A percentile compares a stretch with the other conserved stretches of the same genome.
phyloP scores from a whole-genome alignment of 2,888 invertebrate genomes.

The Liodrosophila aerea region DNA sequence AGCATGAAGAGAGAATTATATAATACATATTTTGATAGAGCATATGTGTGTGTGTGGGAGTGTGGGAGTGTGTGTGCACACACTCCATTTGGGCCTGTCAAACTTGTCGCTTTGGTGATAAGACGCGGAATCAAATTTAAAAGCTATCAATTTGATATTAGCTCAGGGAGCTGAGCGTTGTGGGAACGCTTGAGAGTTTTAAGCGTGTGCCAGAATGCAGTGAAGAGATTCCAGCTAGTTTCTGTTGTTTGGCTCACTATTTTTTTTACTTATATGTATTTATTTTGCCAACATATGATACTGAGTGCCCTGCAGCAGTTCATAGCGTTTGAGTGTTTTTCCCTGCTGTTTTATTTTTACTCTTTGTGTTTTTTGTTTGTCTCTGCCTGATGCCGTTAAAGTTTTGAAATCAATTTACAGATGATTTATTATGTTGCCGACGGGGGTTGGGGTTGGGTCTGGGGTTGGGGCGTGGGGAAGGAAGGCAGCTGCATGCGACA shows the following conservation, averaged over 20 bases:
- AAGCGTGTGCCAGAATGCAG: conserved; percentile 56
- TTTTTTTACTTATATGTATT: conserved; percentile 17
- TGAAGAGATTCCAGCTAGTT: conserved; percentile 18
- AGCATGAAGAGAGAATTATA: background rate
- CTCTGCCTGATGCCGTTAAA: conserved; percentile 38
- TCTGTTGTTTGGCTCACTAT: conserved; percentile 12
- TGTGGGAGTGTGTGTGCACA: conserved; percentile 19
- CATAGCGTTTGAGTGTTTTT: conserved; percentile 38
- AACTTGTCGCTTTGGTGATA: conserved; percentile 66
- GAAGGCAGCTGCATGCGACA: conserved; percentile 59
- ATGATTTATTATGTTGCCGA: conserved; percentile 68
- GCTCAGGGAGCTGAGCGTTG: conserved; percentile 54
- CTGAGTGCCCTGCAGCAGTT: conserved; percentile 39
- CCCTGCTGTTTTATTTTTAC: background rate
- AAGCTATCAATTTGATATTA: conserved; percentile 80
- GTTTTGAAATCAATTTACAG: conserved; percentile 74
- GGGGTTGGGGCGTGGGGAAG: background rate
- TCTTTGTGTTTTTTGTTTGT: conserved; percentile 26
- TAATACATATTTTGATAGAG: background rate
- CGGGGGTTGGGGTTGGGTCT: conserved; percentile 3
- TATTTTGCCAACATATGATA: conserved; percentile 30
- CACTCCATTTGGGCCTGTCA: conserved; percentile 57
- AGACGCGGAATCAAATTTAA: conserved; percentile 80
- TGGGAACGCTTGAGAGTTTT: conserved; percentile 44
- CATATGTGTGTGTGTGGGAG: background rate